Evolutionary conservation across 2,113 vertebrate genomes (phyloP).

Genomic region (Oostethus manadensis): DNA sequence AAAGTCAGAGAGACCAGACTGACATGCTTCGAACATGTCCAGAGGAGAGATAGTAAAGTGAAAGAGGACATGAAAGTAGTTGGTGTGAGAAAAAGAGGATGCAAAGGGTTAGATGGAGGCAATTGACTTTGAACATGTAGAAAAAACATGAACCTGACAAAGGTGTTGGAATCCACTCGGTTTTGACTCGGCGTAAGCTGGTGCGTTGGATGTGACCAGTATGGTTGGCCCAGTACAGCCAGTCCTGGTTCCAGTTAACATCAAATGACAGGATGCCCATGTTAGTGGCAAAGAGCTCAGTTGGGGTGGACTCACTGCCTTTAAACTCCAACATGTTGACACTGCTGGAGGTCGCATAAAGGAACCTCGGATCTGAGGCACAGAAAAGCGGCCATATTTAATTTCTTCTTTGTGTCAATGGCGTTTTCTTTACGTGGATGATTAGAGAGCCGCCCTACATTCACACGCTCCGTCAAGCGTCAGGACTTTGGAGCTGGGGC

Average conservation of each 20-base stretch:
- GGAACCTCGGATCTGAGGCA: constrained; percentile 72
- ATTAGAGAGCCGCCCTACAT: constrained; percentile 64
- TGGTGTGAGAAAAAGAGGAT: too few species aligned
- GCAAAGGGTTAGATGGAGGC: too few species aligned
- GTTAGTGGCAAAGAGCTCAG: constrained; percentile 60
- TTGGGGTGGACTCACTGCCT: constrained; percentile 35
- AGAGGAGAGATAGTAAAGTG: too few species aligned
- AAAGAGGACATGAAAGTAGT: too few species aligned
- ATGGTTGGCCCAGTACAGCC: constrained; percentile 78
- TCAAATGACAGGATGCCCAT: constrained; percentile 76
- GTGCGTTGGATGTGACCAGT: constrained; percentile 71
- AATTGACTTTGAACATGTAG: background rate
- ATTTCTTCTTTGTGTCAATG: background rate
- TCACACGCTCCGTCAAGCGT: constrained; percentile 73
- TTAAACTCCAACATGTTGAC: constrained; percentile 74
- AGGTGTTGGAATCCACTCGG: constrained; percentile 64
- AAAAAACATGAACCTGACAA: constrained; percentile 68
- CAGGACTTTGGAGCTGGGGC: constrained; percentile 76
- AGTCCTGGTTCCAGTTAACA: constrained; percentile 77
- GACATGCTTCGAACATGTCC: too few species aligned
- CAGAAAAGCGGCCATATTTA: too few species aligned
- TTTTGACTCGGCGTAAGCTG: constrained; percentile 48
- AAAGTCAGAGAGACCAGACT: too few species aligned
- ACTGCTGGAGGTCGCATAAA: constrained; percentile 66
- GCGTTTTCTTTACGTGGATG: background rate